Percentiles rank a stretch among this genome's conserved stretches.
Evolutionary conservation across 2,113 vertebrate species (phyloP).

Genomic region (Cynoglossus semilaevis): DNA sequence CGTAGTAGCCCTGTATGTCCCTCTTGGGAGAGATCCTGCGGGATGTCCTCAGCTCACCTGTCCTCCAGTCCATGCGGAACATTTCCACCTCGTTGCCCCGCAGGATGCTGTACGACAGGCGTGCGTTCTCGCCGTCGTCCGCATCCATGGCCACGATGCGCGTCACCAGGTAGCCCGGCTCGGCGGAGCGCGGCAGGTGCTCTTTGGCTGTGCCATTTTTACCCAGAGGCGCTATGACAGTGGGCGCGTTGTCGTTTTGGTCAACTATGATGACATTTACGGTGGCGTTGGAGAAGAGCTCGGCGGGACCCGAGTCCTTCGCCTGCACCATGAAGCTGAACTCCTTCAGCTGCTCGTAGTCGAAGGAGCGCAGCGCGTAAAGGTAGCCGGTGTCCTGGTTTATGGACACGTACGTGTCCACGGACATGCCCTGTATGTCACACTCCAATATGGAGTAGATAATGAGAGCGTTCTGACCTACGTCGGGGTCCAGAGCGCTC

Average conservation of each 20-base stretch:
- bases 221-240: slow-evolving; percentile 76
- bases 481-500: slow-evolving; percentile 88
- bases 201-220: slow-evolving; percentile 87
- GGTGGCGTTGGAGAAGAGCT: slow-evolving; percentile 86
- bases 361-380: slow-evolving; percentile 95
- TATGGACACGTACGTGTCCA: slow-evolving; percentile 95
- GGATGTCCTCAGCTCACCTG: slow-evolving; percentile 91
- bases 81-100: slow-evolving; percentile 93
- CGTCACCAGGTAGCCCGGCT: slow-evolving; percentile 92
- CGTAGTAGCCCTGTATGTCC: slow-evolving; percentile 89
- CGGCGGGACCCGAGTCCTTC: slow-evolving; percentile 83
- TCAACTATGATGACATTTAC: slow-evolving; percentile 91
- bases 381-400: slow-evolving; percentile 96
- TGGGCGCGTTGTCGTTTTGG: slow-evolving; percentile 93
- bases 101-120: slow-evolving; percentile 92
- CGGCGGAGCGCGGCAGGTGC: slow-evolving; percentile 88
- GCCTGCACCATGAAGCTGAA: slow-evolving; percentile 93
- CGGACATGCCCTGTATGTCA: slow-evolving; percentile 95
- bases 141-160: slow-evolving; percentile 92
- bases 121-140: slow-evolving; percentile 93
- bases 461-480: slow-evolving; percentile 89
- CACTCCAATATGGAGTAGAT: slow-evolving; percentile 95
- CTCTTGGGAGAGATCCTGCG: slow-evolving; percentile 87
- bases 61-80: slow-evolving; percentile 98
- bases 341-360: slow-evolving; percentile 95